Evolutionary conservation across 35 echinoderm and acorn worm species (phyloP), one percentile per base, ranked within the genome.

Genomic region (Apostichopus japonicus): DNA sequence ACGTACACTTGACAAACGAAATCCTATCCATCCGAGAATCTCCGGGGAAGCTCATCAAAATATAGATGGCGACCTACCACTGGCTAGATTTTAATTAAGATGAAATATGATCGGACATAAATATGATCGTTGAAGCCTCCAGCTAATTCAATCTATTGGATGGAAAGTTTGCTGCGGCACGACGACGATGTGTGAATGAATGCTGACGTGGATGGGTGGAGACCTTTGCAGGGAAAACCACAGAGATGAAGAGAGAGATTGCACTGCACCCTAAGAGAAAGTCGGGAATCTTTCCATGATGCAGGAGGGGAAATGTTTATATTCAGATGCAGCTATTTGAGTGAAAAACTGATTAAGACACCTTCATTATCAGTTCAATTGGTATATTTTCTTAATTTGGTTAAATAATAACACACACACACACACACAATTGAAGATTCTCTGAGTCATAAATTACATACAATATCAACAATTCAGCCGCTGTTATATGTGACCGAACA

Each of bases 31-130:
- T 19, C 11, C 11, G 5, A 11, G 0, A 67, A 15, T 67, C 63
- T 67, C 63, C 63, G 19, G 63, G 63, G 63, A 19, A 15, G 63
- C 63, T 67, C 63, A 67, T 67, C 63, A 67, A 67, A 84, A 55
- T 10, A 23, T 54, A 84, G 57, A 84, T 58, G 53, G 56, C 51
- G 57, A 58, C 53, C 16, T 84, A 56, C 53, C 55, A 10, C 81
- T n/a, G 81, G 81, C 16, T 23, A 84, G 81, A 84, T 84, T 84
- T 84, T 84, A 84, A 84, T 84, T 84, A 84, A 84, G 81, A 84
- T 84, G 81, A 84, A 84, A 84, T 84, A 84, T 57, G 54, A 84
- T 58, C 16, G 11, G 54, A 58, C 54, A 84, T 84, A 84, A 58
- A 84, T 84, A 59, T 84, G 81, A 84, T 23, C n/a, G 71, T 4